Conservation (phyloP, 2,888 invertebrate species). For the Dicyrtomina minuta region DNA sequence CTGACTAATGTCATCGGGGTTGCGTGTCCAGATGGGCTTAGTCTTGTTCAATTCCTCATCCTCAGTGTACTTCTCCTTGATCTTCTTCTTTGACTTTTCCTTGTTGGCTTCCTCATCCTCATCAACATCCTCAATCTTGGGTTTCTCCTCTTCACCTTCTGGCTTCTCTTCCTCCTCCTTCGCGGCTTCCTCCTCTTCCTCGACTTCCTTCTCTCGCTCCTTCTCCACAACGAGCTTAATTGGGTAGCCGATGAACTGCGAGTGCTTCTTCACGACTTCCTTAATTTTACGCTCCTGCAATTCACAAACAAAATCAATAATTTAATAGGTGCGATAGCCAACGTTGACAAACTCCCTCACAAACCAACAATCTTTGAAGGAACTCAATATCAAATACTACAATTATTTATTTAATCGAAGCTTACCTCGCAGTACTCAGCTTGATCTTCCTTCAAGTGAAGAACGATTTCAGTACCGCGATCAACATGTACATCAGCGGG, state of each 20-base stretch:
- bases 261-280: conserved; percentile 97
- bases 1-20: conserved; percentile 92
- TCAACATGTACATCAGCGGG: conserved; percentile 72
- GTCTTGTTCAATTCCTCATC: conserved; percentile 98
- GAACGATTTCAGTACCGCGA: conserved; percentile 91
- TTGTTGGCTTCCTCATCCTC: conserved; percentile 65
- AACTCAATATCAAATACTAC: not conserved
- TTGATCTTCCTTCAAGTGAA: conserved; percentile 95
- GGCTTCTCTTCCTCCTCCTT: conserved; percentile 66
- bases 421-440: conserved; percentile 79
- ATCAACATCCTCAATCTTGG: conserved; percentile 69
- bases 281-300: conserved; percentile 80
- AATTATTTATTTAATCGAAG: too few relatives aligned
- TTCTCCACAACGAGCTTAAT: conserved; percentile 94
- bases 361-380: not conserved
- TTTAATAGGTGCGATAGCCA: not conserved
- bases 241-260: conserved; percentile 98
- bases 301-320: not conserved
- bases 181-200: conserved; percentile 76
- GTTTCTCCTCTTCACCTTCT: conserved; percentile 71
- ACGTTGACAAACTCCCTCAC: not conserved
- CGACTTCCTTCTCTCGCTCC: conserved; percentile 94
- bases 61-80: conserved; percentile 96
- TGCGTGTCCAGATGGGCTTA: conserved; percentile 96
- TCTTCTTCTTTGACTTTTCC: conserved; percentile 89